Conservation (phyloP, 2,888 invertebrate genomes). For the Aelia acuminata region DNA sequence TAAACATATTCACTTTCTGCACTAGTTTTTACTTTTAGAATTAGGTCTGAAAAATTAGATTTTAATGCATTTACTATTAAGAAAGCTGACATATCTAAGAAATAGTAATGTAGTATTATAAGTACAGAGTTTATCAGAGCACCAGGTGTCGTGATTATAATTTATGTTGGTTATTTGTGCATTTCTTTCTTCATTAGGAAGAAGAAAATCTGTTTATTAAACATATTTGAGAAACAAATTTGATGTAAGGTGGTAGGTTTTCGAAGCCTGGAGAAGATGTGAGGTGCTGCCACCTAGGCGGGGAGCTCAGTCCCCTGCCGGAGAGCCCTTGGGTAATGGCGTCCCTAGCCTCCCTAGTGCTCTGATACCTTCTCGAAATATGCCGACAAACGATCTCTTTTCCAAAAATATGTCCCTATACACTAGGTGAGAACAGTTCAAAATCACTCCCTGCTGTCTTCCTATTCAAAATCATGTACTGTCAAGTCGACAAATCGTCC, state of each 20-base stretch:
- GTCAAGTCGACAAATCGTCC: slow-evolving; percentile 68
- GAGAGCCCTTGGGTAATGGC: slow-evolving; percentile 43
- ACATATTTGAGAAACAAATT: background rate
- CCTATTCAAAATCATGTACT: slow-evolving; percentile 66
- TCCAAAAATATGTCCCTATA: slow-evolving; percentile 72
- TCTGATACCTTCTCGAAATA: slow-evolving; percentile 22
- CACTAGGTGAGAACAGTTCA: slow-evolving; percentile 75
- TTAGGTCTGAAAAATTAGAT: too few species aligned
- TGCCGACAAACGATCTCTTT: slow-evolving; percentile 37
- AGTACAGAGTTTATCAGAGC: too few species aligned
- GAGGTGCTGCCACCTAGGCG: slow-evolving; percentile 39
- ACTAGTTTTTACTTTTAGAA: too few species aligned
- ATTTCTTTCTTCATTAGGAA: background rate
- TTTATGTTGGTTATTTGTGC: background rate
- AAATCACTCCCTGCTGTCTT: background rate
- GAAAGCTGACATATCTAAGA: too few species aligned
- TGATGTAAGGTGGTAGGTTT: background rate
- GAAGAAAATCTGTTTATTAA: background rate
- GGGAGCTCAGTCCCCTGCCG: slow-evolving; percentile 20
- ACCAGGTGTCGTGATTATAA: background rate
- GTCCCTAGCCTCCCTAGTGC: slow-evolving; percentile 46
- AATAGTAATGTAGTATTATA: too few species aligned
- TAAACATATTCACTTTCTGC: too few species aligned
- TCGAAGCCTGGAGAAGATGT: slow-evolving; percentile 7
- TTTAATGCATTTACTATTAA: too few species aligned